Percentiles rank a stretch among this genome's conserved stretches.
These are phyloP conservation scores for Mya arenaria DNA, from an alignment of 1,140 invertebrate genomes.

Conservation along the genomic window DNA sequence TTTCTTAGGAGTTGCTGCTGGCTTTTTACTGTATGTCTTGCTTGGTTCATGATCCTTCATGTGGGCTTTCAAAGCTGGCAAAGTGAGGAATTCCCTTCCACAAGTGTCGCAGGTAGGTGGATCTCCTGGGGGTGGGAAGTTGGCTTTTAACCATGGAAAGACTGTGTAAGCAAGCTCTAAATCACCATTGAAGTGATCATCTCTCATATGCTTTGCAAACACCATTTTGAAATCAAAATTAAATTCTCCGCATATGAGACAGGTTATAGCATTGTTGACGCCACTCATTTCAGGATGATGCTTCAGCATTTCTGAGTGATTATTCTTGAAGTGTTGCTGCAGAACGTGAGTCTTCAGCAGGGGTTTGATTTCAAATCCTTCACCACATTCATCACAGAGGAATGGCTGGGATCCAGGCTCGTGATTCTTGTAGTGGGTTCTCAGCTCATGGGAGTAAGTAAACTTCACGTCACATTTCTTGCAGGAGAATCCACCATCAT, in stretches of 20 bases:
- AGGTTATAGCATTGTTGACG: conserved; percentile 14
- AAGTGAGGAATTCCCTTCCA: conserved; percentile 1
- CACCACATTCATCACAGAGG: conserved; percentile 33
- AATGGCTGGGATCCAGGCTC: conserved; percentile 7
- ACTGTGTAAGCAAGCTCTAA: neutral
- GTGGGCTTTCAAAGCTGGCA: conserved; percentile 2
- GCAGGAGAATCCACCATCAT: conserved; percentile 9
- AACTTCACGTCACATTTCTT: conserved; percentile 34
- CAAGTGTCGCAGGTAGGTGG: conserved; percentile 29
- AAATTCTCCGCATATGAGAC: conserved; percentile 21
- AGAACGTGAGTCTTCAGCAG: conserved; percentile 16
- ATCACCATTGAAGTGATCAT: conserved; percentile 31
- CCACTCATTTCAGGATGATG: conserved; percentile 20
- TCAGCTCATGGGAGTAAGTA: conserved; percentile 14
- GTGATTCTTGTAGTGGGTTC: neutral
- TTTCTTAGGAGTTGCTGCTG: neutral
- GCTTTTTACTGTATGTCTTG: neutral
- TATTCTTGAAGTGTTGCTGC: conserved; percentile 4
- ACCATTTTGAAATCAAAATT: neutral
- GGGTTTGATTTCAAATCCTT: conserved; percentile 21
- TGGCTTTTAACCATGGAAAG: conserved; percentile 2
- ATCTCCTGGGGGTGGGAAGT: conserved; percentile 9
- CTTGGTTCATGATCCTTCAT: neutral
- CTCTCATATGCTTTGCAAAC: conserved; percentile 25
- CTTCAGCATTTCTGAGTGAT: conserved; percentile 23